Percentiles rank a stretch among this genome's conserved stretches.
Conservation (phyloP, 2,888 invertebrate species). For the Lithophane ornitopus region DNA sequence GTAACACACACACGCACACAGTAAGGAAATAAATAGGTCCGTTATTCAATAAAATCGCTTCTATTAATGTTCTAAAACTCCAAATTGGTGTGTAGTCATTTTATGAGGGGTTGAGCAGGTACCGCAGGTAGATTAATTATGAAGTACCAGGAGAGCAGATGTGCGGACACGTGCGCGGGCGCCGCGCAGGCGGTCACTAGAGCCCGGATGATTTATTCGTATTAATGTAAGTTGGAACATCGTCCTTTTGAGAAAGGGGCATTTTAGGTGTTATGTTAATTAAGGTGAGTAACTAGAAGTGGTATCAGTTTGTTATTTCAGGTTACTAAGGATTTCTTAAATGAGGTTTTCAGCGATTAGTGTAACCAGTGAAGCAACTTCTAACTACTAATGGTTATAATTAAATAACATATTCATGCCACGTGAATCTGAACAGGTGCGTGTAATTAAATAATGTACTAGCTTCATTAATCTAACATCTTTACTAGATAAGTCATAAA, state of each 20-base stretch:
- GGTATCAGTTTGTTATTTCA: background rate
- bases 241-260: slow-evolving; percentile 12
- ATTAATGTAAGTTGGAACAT: slow-evolving; percentile 30
- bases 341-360: background rate
- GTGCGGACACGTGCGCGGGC: slow-evolving; percentile 77
- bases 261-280: too few species aligned
- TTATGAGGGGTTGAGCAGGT: slow-evolving; percentile 46
- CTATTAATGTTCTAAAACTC: slow-evolving; percentile 21
- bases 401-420: background rate
- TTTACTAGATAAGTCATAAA: background rate
- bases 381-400: too few species aligned
- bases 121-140: slow-evolving; percentile 78
- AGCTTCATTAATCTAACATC: background rate
- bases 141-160: slow-evolving; percentile 76
- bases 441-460: background rate
- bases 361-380: background rate
- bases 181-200: slow-evolving; percentile 32
- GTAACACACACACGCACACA: background rate
- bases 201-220: slow-evolving; percentile 58
- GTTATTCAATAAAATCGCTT: slow-evolving; percentile 14
- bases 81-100: slow-evolving; percentile 34
- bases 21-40: background rate
- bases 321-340: background rate
- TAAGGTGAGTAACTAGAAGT: slow-evolving; percentile 17
- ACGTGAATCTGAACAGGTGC: slow-evolving; percentile 11